Base-by-base conservation (phyloP, 2,888 invertebrate species). In the Brenthis daphne region DNA sequence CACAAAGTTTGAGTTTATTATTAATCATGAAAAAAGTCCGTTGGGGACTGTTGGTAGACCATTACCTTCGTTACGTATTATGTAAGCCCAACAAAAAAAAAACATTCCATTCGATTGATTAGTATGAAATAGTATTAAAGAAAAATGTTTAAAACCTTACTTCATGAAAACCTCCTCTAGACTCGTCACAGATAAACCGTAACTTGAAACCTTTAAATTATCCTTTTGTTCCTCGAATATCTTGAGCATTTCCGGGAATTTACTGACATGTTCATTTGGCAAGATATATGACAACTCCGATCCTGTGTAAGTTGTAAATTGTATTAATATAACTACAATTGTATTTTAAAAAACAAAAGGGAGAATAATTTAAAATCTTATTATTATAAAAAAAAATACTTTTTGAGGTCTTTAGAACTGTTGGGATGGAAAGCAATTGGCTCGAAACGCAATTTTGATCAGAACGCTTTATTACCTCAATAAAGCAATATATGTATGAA, bases 151-250 rank as follows among this genome's bases (percentile, higher is more conserved):
- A 3, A n/a, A 24, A 43, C 82, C 89, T 83, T 88, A 95, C 95
- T 95, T 96, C 94, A 97, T 95, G 81, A 97, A 97, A 0, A 98
- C 98, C 90, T 98, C 98, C 88, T 98, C 98, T 83, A 98, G 94
- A n/a, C 97, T 97, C 2, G 98, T 97, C 16, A 97, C 94, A 3
- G 97, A 97, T 5, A 97, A 94, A 2, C 98, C 98, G 82, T 96
- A 98, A 79, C 97, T 97, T 56, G 94, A 94, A 60, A 98, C 93
- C 8, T 94, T 94, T 13, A 97, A 87, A 3, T 85, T 79, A 0
- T 89, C 85, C 56, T 94, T 94, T 57, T 93, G 87, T 0, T 88
- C 82, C 82, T 97, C 97, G 67, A 97, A 90, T 56, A 95, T 93
- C 67, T 92, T 90, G 64, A 97, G 94, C 94, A 97, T 94, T 37